Evolutionary conservation across 2,888 invertebrate genomes (phyloP), one percentile per base, ranked within the genome.

Genomic region (Leucoma salicis): DNA sequence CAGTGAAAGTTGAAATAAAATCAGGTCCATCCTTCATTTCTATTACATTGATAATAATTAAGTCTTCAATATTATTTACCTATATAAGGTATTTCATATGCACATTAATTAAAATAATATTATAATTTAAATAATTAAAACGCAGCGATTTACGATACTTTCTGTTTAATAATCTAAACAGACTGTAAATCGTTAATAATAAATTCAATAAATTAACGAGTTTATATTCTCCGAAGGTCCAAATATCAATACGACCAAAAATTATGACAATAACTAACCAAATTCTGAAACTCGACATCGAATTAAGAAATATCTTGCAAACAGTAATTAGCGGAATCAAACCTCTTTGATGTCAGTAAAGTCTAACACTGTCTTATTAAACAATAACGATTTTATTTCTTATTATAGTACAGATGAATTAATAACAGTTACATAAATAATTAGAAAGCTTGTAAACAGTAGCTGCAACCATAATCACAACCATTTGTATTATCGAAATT

Each of bases 231-330:
- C 34, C 38, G 34, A 49, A 43, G 47, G 40, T 37, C 18, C 36
- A 47, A 45, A 39, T 46, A 31, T 11, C 11, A 43, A 47, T 35
- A 42, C 37, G 58, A 59, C 56, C 58, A 58, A 58, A 42, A 36
- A 39, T 42, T 43, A 50, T 53, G 58, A 59, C 59, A 58, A 59
- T 58, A 59, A 58, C 38, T 45, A 34, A 49, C 42, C 44, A 44
- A 39, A 28, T 33, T 14, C 37, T 49, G 43, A 46, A 40, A 31
- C 39, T 42, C 38, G 46, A 45, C 53, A 59, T 59, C 49, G 49
- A 56, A 53, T 39, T 58, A 46, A 36, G 49, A 42, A 37, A 42
- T 37, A 46, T 31, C 39, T 33, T 46, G 29, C 51, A 27, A 27
- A n/a, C 39, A 32, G 29, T 54, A 57, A 45, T 53, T 21, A 18